Base-by-base conservation (phyloP, 2,888 invertebrate species). In the Brachynemurus nebulosus region DNA sequence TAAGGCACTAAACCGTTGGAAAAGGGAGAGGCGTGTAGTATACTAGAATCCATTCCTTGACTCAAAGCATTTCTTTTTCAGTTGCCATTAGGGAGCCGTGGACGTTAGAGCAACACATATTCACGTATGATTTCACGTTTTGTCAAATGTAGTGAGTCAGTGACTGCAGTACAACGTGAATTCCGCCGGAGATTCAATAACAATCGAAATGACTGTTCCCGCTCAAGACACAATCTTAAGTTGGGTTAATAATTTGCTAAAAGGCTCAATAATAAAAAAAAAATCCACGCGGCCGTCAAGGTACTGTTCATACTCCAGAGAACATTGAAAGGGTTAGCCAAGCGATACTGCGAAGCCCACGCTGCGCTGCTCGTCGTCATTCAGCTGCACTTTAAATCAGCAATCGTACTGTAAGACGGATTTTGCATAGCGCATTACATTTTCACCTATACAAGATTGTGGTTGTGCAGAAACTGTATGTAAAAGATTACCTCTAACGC, bases 361-460 rank as follows among this genome's bases (percentile, higher is more conserved):
- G 23, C 23, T 9, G 23, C 9, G 6, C 23, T 23, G 23, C 23
- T 23, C 23, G 23, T 23, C 23, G 9, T 23, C 23, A 23, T 23
- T 23, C 54, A 11, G 39, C 53, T 52, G 54, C 52, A 40, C 50
- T 59, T 40, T 45, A 52, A 45, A 39, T 56, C 20, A 54, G 51
- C 21, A 46, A 50, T 47, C 51, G 54, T 43, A 50, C 50, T 17
- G 51, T 51, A 34, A 42, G 53, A 41, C 38, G 50, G 52, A 55
- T 58, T 52, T 48, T 57, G 35, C 54, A 54, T 43, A 44, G 48
- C 33, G 48, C 54, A 33, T 49, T 59, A 38, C 49, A 53, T 42
- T 55, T 51, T 42, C 56, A 57, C 51, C 54, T 54, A 2, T 57
- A 55, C 51, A 58, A 55, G 44, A 43, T 58, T n/a, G 16, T 21